phyloP scores from a whole-genome alignment of 2,888 invertebrate genomes.

The Lagria hirta region DNA sequence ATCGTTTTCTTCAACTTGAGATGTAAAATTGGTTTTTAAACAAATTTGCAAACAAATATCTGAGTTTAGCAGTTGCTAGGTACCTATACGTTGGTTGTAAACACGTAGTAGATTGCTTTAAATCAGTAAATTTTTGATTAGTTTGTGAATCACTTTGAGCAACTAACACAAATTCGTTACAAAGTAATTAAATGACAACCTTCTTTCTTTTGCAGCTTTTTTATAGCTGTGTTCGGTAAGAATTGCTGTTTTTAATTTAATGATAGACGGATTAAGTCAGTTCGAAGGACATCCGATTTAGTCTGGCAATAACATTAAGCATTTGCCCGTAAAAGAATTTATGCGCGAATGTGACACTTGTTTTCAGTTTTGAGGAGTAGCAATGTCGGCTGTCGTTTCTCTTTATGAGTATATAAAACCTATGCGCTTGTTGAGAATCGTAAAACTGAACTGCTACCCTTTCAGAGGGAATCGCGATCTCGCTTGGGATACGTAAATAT shows the following conservation, averaged over 20 bases:
- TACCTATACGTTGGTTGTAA: too few relatives aligned
- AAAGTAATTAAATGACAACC: too few relatives aligned
- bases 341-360: slow-evolving; percentile 42
- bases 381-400: slow-evolving; percentile 33
- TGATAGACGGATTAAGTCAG: slow-evolving; percentile 27
- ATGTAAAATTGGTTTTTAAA: too few relatives aligned
- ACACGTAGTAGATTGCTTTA: too few relatives aligned
- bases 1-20: too few relatives aligned
- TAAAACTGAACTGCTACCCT: slow-evolving; percentile 36
- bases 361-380: slow-evolving; percentile 39
- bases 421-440: slow-evolving; percentile 39
- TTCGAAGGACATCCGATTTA: slow-evolving; percentile 31
- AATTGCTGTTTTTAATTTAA: slow-evolving; percentile 18
- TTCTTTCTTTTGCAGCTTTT: not conserved
- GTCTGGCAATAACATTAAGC: slow-evolving; percentile 27
- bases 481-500: slow-evolving; percentile 36
- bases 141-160: too few relatives aligned
- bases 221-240: not conserved
- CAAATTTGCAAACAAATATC: too few relatives aligned
- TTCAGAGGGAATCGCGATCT: slow-evolving; percentile 28
- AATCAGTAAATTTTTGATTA: too few relatives aligned
- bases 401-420: slow-evolving; percentile 44
- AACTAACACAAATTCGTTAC: too few relatives aligned
- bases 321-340: slow-evolving; percentile 37
- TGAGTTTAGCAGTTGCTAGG: too few relatives aligned